These are phyloP conservation scores for Synodontis membranacea DNA, from an alignment of 2,113 vertebrate genomes.

Conservation along the genomic window DNA sequence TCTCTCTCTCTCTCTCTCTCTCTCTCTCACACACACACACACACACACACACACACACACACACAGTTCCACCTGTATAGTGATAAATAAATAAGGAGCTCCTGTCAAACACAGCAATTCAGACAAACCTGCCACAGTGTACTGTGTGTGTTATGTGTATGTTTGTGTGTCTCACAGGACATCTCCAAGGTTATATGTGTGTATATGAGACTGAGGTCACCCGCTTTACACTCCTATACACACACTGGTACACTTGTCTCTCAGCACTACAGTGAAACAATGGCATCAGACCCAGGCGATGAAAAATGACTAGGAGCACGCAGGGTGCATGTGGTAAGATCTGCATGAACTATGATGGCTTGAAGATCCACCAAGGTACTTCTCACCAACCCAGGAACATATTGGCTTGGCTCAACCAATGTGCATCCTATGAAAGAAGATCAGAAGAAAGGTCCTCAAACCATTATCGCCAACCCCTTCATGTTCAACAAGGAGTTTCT, in stretches of 20 bases:
- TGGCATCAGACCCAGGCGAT: not conserved
- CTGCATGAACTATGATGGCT: too few species aligned
- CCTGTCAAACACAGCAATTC: constrained; percentile 18
- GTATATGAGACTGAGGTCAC: not conserved
- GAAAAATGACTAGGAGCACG: too few species aligned
- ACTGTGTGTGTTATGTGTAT: not conserved
- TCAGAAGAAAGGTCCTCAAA: too few species aligned
- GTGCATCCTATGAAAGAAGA: too few species aligned
- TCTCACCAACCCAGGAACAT: too few species aligned
- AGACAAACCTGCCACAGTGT: not conserved
- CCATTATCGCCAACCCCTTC: too few species aligned
- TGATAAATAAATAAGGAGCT: constrained; percentile 20
- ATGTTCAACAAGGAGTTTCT: too few species aligned
- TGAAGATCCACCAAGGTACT: too few species aligned
- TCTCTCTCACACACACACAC: constrained; percentile 19
- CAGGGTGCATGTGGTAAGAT: too few species aligned
- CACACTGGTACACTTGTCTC: not conserved
- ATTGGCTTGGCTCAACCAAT: too few species aligned
- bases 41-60: constrained; percentile 16
- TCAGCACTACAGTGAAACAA: not conserved
- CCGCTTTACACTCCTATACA: not conserved
- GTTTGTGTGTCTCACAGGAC: constrained; percentile 7
- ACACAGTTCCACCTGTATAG: not conserved
- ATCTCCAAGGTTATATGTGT: too few species aligned
- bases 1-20: too few species aligned